Conservation (phyloP, 2,888 invertebrate species). For the Erebia palarica region DNA sequence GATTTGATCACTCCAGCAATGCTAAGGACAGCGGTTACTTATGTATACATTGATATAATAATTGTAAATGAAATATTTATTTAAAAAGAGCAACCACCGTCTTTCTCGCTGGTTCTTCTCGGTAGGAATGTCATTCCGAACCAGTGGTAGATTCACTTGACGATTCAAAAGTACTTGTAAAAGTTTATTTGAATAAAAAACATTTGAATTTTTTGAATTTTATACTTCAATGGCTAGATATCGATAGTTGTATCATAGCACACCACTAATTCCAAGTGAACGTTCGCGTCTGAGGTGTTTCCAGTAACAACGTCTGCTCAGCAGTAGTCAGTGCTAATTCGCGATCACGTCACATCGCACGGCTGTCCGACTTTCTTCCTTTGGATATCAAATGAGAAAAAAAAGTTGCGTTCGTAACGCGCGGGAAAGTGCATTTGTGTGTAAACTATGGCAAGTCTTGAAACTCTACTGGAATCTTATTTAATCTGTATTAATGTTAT, state of each 20-base stretch:
- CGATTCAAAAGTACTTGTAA: no score
- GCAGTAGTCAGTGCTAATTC: slow-evolving; percentile 41
- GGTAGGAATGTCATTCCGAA: no score
- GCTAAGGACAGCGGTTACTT: no score
- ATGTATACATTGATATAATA: no score
- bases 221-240: neutral
- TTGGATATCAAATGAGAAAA: slow-evolving; percentile 7
- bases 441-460: slow-evolving; percentile 6
- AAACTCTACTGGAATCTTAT: neutral
- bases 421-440: slow-evolving; percentile 21
- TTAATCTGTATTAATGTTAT: neutral
- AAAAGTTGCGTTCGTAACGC: slow-evolving; percentile 6
- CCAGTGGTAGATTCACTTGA: no score
- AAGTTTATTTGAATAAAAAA: no score
- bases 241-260: slow-evolving; percentile 6
- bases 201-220: no score
- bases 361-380: slow-evolving; percentile 32
- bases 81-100: no score
- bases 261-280: slow-evolving; percentile 46
- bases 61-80: no score
- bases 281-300: slow-evolving; percentile 24
- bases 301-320: neutral
- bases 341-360: slow-evolving; percentile 44
- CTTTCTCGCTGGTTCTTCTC: no score
- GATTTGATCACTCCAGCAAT: no score